Base-by-base conservation (phyloP, 2,888 invertebrate species). In the Eurytoma californica region DNA sequence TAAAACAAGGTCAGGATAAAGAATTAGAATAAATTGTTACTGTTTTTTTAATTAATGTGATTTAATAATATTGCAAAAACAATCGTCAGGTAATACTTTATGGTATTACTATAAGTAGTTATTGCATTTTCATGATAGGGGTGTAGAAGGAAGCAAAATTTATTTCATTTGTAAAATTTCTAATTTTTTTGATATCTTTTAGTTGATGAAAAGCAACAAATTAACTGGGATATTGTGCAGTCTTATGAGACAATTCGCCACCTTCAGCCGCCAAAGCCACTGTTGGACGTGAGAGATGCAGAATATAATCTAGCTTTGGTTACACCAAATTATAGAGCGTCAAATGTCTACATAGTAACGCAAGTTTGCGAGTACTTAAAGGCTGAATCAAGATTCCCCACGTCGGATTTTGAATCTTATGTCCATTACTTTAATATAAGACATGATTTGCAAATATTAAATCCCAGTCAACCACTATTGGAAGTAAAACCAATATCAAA, bases 301-400 rank as follows among this genome's bases (percentile, higher is more conserved):
- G 92, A 92, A 24, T 97, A 95, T 88, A 91, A 93, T 47, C 92
- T 95, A 83, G 93, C 93, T 61, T 94, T 99, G 0, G 95, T 99
- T 0, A 94, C 94, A 80, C 98, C 98, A 0, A 97, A 96, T 94
- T 98, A 98, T 88, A 91, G 94, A 83, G 80, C 83, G 5, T 84
- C 84, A 14, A 66, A 82, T 12, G 84, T 90, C 28, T 95, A 95
- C 87, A 90, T 96, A 39, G 95, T 96, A 0, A 93, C 95, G 0
- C 91, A 93, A 85, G 93, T 97, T 7, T 92, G 94, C 60, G 91
- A 93, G 13, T 92, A 95, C 83, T 88, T 94, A 86, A 94, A 91
- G 4, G 95, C 97, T 0, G 72, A 89, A 5, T 95, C 94, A 18
- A 83, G 86, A 3, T 97, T 97, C 88, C 95, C 95, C 0, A 92